Conservation (phyloP, 2,888 invertebrate species). For the Scaptomyza reducta region DNA sequence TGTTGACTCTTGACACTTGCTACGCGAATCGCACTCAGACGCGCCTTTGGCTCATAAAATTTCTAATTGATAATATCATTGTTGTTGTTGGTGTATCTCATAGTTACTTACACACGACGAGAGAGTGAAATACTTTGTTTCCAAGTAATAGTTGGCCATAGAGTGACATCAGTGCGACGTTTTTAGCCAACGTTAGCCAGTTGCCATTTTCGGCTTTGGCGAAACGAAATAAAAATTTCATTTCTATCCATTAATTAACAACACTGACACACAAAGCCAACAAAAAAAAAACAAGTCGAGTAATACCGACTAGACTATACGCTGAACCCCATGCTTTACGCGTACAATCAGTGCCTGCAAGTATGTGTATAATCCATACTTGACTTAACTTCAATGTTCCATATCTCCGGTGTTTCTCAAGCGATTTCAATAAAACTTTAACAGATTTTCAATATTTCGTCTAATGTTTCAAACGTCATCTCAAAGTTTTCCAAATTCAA, state of each 20-base stretch:
- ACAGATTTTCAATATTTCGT: too few relatives aligned
- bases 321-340: too few relatives aligned
- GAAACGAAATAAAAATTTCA: slow-evolving; percentile 33
- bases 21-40: slow-evolving; percentile 22
- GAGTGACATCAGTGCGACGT: slow-evolving; percentile 63
- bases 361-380: too few relatives aligned
- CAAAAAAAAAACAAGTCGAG: neutral
- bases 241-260: slow-evolving; percentile 64
- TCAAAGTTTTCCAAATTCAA: too few relatives aligned
- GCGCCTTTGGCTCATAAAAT: slow-evolving; percentile 45
- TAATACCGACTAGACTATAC: too few relatives aligned
- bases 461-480: too few relatives aligned
- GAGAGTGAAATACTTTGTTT: slow-evolving; percentile 10
- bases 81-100: slow-evolving; percentile 10
- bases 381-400: too few relatives aligned
- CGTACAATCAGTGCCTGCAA: too few relatives aligned
- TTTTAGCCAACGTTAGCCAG: slow-evolving; percentile 48
- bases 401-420: too few relatives aligned
- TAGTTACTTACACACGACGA: neutral
- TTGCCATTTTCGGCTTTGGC: slow-evolving; percentile 37
- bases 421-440: too few relatives aligned
- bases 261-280: slow-evolving; percentile 54
- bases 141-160: neutral
- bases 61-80: slow-evolving; percentile 3
- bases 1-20: slow-evolving; percentile 48